Base-by-base conservation (phyloP, 1,140 invertebrate species). In the Triops cancriformis region DNA sequence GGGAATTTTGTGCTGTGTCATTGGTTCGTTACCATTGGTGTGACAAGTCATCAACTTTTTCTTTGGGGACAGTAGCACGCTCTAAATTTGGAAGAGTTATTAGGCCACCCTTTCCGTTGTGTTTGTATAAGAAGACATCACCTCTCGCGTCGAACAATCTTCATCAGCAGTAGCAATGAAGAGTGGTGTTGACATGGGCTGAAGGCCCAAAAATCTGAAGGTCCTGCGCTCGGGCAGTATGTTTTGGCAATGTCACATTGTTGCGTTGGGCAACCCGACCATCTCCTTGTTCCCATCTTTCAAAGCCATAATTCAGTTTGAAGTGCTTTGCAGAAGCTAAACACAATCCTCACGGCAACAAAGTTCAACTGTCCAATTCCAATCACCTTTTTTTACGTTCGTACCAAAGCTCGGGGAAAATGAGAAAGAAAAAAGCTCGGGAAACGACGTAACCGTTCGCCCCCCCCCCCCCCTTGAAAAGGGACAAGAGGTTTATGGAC, bases 181-280 rank as follows among this genome's bases (percentile, higher is more conserved):
- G 51, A 64, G 51, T 64, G 51, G 51, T 64, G 51, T 64, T 64
- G 51, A 64, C 51, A 64, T 64, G 51, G 51, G 51, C 51, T 18
- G 6, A 9, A 18, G 14, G 51, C 51, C 51, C 10, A 64, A 64
- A 23, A 64, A 64, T 64, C 51, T 64, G 51, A 64, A 64, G 51
- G 51, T 64, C 51, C 23, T 64, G n/a, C 10, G 31, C 31, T 37
- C 31, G 51, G 10, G 51, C 18, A 64, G 51, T 64, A 23, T 64
- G 14, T 64, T 64, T 64, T 64, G 51, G 51, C 51, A 64, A 23
- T 64, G 51, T 64, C 51, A 64, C 51, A 64, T 64, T 64, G 51
- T 64, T 64, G 51, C 23, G 51, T 23, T 64, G 51, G n/a, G 51
- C 51, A 64, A 12, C 51, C n/a, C 11, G 18, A 23, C 10, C 10